Evolutionary conservation across 2,113 vertebrate genomes (phyloP).

Genomic region (Nannospalax galili): DNA sequence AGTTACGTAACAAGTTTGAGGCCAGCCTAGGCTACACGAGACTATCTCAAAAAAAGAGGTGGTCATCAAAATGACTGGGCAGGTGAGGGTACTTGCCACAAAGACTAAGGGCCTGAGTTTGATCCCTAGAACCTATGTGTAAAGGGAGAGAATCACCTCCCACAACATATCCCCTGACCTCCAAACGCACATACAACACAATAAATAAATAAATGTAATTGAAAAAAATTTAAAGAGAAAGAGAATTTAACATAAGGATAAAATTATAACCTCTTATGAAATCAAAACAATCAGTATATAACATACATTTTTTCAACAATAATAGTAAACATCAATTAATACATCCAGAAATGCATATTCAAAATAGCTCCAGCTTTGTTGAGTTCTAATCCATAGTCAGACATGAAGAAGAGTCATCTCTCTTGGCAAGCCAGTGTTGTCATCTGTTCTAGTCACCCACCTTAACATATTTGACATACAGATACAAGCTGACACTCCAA

Average conservation of each 20-base stretch:
- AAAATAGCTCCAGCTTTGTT: neutral
- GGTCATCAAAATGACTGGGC: no score
- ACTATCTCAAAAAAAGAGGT: neutral
- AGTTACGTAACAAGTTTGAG: neutral
- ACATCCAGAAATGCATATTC: neutral
- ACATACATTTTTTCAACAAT: neutral
- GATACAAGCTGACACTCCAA: neutral
- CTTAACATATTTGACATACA: neutral
- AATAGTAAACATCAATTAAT: neutral
- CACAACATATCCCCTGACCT: no score
- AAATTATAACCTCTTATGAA: conserved; percentile 46
- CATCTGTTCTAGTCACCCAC: neutral
- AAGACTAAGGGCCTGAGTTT: no score
- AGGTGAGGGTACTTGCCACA: no score
- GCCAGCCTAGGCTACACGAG: neutral
- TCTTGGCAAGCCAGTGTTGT: neutral
- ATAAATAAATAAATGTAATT: no score
- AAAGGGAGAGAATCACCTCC: no score
- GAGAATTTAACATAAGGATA: neutral
- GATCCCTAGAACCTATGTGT: no score
- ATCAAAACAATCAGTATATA: conserved; percentile 5
- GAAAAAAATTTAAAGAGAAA: no score
- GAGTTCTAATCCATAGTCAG: neutral
- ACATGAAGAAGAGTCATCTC: neutral
- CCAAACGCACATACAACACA: no score